phyloP scores from a whole-genome alignment of 1,140 invertebrate genomes.

The Pseudomyrmex sp. region DNA sequence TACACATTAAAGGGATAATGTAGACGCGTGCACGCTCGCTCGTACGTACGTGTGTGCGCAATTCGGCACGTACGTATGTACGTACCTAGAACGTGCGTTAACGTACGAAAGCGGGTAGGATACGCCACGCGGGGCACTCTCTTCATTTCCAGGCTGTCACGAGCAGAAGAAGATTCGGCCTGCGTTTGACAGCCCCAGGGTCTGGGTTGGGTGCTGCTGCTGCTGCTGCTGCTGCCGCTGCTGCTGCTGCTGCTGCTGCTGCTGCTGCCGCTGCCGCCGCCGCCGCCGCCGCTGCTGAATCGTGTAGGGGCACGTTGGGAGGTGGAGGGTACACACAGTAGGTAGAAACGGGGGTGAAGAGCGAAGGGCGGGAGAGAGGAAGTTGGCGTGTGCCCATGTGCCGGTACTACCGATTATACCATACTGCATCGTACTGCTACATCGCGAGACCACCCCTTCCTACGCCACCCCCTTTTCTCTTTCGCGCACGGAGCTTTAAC shows the following conservation, averaged over 20 bases:
- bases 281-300: slow-evolving; percentile 38
- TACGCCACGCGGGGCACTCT: slow-evolving; percentile 80
- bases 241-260: slow-evolving; percentile 55
- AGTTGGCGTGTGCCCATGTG: slow-evolving; percentile 73
- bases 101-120: slow-evolving; percentile 75
- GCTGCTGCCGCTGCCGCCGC: slow-evolving; percentile 20
- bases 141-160: slow-evolving; percentile 86
- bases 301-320: slow-evolving; percentile 73
- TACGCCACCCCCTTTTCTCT: slow-evolving; percentile 46
- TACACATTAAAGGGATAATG: slow-evolving; percentile 71
- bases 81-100: slow-evolving; percentile 73
- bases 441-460: slow-evolving; percentile 68
- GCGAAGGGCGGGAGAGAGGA: slow-evolving; percentile 67
- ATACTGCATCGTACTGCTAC: slow-evolving; percentile 66
- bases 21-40: slow-evolving; percentile 60
- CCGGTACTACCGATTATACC: slow-evolving; percentile 72
- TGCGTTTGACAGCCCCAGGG: slow-evolving; percentile 85
- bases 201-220: slow-evolving; percentile 79
- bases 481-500: slow-evolving; percentile 44
- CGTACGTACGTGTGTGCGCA: slow-evolving; percentile 59
- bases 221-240: slow-evolving; percentile 62
- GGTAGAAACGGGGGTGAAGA: slow-evolving; percentile 46
- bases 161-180: slow-evolving; percentile 85
- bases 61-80: slow-evolving; percentile 35
- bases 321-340: slow-evolving; percentile 63